Percentiles rank a stretch among this genome's conserved stretches.
phyloP scores from a whole-genome alignment of 64 coral and sea anemone genomes.

The Pachyseris speciosa region DNA sequence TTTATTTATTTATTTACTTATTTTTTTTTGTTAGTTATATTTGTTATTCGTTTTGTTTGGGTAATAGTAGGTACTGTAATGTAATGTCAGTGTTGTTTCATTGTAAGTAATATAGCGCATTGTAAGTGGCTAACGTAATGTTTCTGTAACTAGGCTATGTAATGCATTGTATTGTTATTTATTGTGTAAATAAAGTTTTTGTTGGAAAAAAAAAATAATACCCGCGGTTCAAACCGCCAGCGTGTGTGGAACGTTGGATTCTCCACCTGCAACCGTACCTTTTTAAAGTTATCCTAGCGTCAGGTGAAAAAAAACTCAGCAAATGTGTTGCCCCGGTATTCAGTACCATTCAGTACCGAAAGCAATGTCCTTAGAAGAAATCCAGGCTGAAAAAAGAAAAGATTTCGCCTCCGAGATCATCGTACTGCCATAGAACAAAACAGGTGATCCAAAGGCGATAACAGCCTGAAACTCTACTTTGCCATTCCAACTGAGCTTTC shows the following conservation, averaged over 20 bases:
- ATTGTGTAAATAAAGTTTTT: too few relatives aligned
- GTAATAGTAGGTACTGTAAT: too few relatives aligned
- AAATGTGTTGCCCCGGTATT: slow-evolving; percentile 11
- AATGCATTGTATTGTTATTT: too few relatives aligned
- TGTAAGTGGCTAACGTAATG: too few relatives aligned
- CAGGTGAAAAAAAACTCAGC: slow-evolving; percentile 10
- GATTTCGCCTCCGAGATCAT: background rate
- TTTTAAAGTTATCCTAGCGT: slow-evolving; percentile 13
- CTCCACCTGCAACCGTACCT: slow-evolving; percentile 52
- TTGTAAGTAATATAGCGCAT: too few relatives aligned
- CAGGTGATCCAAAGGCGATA: background rate
- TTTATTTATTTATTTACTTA: too few relatives aligned
- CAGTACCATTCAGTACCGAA: background rate
- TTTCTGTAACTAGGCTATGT: too few relatives aligned
- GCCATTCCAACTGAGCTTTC: background rate
- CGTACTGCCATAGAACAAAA: background rate
- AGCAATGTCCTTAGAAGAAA: background rate
- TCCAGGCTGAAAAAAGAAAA: background rate
- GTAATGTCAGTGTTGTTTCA: too few relatives aligned
- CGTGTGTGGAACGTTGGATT: slow-evolving; percentile 32
- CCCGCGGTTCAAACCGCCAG: background rate
- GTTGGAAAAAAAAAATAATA: too few relatives aligned
- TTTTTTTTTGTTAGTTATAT: too few relatives aligned
- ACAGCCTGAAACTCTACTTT: background rate
- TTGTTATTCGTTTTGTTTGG: too few relatives aligned